Conservation (phyloP, 2,888 invertebrate genomes). For the Asteroscopus sphinx region DNA sequence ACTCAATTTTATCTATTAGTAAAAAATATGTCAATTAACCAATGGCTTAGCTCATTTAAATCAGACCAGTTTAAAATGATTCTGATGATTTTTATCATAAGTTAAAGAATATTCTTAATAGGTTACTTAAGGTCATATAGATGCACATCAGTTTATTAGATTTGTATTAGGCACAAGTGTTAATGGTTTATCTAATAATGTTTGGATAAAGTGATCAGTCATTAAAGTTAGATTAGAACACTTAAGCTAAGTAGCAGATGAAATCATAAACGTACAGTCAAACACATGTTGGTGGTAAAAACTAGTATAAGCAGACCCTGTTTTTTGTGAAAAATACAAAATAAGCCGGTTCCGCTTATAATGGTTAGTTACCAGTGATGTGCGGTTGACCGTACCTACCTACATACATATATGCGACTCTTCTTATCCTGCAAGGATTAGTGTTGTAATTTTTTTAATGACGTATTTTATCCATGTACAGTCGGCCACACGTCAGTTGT, state of each 20-base stretch:
- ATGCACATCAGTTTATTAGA: conserved; percentile 38
- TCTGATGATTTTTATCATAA: conserved; percentile 30
- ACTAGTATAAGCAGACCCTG: too few relatives aligned
- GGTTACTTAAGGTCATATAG: conserved; percentile 49
- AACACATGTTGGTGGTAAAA: too few relatives aligned
- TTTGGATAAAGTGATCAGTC: conserved; percentile 32
- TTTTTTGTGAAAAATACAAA: too few relatives aligned
- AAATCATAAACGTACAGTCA: conserved; percentile 8
- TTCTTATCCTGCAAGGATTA: too few relatives aligned
- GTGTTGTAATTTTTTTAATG: too few relatives aligned
- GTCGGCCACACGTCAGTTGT: too few relatives aligned
- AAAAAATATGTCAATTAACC: conserved; percentile 29
- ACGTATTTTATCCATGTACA: too few relatives aligned
- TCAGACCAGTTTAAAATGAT: conserved; percentile 32
- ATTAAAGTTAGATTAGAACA: conserved; percentile 34
- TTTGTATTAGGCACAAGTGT: conserved; percentile 38
- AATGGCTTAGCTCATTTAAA: conserved; percentile 39
- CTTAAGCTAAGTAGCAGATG: conserved; percentile 11
- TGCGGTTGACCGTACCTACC: too few relatives aligned
- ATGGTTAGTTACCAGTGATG: too few relatives aligned
- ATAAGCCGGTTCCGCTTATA: too few relatives aligned
- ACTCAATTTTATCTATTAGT: conserved; percentile 22
- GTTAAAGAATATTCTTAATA: conserved; percentile 24
- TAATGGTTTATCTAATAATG: conserved; percentile 45
- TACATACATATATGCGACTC: too few relatives aligned